Conservation (phyloP, 2,113 vertebrate species). For the Salvelinus fontinalis region DNA sequence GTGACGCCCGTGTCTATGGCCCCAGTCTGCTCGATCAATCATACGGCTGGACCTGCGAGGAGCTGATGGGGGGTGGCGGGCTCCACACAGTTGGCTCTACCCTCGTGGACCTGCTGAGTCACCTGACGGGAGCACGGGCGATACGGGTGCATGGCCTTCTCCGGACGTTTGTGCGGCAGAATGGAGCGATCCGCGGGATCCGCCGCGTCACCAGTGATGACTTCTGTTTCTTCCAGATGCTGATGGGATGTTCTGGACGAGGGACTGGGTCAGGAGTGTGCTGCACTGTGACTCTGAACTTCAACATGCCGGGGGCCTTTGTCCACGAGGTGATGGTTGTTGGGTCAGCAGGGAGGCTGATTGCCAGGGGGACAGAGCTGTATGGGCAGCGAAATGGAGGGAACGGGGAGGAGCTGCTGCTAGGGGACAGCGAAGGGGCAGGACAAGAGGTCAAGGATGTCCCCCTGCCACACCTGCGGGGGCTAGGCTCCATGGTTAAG, state of each 20-base stretch:
- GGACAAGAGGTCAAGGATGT: slow-evolving; percentile 80
- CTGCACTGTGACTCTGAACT: slow-evolving; percentile 95
- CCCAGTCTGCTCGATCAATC: slow-evolving; percentile 90
- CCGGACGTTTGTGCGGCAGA: slow-evolving; percentile 92
- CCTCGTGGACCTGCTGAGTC: slow-evolving; percentile 90
- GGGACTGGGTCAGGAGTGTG: slow-evolving; percentile 69
- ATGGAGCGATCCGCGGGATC: slow-evolving; percentile 83
- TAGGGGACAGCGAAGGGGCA: slow-evolving; percentile 74
- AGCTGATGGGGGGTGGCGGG: slow-evolving; percentile 95
- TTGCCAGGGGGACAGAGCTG: slow-evolving; percentile 86
- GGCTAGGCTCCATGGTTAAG: slow-evolving; percentile 89
- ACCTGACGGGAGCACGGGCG: slow-evolving; percentile 79
- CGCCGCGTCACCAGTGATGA: slow-evolving; percentile 94
- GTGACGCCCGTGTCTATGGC: slow-evolving; percentile 89
- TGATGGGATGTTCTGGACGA: slow-evolving; percentile 71
- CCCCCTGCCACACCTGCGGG: slow-evolving; percentile 83
- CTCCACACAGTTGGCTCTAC: slow-evolving; percentile 91
- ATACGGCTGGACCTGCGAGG: slow-evolving; percentile 96
- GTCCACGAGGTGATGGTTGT: slow-evolving; percentile 94
- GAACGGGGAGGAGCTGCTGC: slow-evolving; percentile 83
- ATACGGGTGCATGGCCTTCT: slow-evolving; percentile 89
- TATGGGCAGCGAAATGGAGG: slow-evolving; percentile 84
- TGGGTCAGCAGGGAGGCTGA: slow-evolving; percentile 85
- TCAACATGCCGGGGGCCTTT: slow-evolving; percentile 92
- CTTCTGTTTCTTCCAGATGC: slow-evolving; percentile 97